Conservation (phyloP, 2,888 invertebrate species). For the Heliconius hortense region DNA sequence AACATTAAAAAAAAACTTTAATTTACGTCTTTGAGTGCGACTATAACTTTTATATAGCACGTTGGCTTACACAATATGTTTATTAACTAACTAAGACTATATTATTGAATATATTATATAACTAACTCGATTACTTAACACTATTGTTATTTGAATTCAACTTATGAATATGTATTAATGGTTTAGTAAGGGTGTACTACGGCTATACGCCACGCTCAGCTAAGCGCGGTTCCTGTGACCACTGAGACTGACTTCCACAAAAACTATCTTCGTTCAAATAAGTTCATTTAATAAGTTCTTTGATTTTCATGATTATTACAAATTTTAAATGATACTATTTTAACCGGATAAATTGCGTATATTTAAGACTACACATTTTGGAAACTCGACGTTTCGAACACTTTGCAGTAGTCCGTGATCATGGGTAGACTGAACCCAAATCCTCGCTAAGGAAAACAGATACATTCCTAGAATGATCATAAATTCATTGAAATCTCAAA, state of each 20-base stretch:
- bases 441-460: too few relatives aligned
- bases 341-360: too few relatives aligned
- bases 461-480: too few relatives aligned
- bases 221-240: slow-evolving; percentile 65
- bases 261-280: slow-evolving; percentile 16
- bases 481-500: too few relatives aligned
- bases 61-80: not conserved
- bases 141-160: slow-evolving; percentile 27
- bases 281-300: not conserved
- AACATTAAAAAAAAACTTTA: not conserved
- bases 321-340: too few relatives aligned
- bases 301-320: too few relatives aligned
- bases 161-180: slow-evolving; percentile 44
- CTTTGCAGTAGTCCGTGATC: too few relatives aligned
- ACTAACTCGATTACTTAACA: slow-evolving; percentile 31
- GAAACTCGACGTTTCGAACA: too few relatives aligned
- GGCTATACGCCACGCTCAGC: slow-evolving; percentile 58
- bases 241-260: slow-evolving; percentile 27
- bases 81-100: not conserved
- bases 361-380: too few relatives aligned
- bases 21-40: not conserved
- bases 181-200: slow-evolving; percentile 43
- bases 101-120: slow-evolving; percentile 12
- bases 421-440: too few relatives aligned
- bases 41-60: not conserved